These are phyloP conservation scores for Pampusana beccarii DNA, from an alignment of 2,113 vertebrate species.

Conservation along the genomic window DNA sequence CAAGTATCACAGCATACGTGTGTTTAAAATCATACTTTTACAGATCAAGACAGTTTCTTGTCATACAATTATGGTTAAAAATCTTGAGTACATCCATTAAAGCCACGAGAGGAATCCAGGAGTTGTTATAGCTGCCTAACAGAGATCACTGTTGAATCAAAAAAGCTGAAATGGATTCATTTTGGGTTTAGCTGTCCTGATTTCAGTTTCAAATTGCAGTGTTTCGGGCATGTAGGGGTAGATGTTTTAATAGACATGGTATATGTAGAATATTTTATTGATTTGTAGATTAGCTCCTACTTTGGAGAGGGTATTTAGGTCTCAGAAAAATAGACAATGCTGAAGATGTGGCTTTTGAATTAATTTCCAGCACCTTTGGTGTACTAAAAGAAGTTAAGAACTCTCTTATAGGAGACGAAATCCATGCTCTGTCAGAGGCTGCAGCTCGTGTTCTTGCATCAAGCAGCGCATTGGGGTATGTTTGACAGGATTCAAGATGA, in stretches of 20 bases:
- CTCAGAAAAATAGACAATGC: not conserved
- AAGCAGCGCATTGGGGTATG: not conserved
- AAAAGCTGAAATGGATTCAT: not conserved
- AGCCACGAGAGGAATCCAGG: not conserved
- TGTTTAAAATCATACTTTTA: not conserved
- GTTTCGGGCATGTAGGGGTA: not conserved
- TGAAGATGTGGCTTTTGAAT: not conserved
- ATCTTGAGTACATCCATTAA: not conserved
- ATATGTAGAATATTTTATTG: not conserved
- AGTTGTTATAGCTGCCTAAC: not conserved
- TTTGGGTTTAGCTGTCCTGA: not conserved
- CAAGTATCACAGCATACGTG: not conserved
- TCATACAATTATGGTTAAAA: not conserved
- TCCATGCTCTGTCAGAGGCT: not conserved
- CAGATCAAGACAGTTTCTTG: not conserved
- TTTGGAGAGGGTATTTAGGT: not conserved
- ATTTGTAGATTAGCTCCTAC: not conserved
- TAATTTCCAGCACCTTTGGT: not conserved
- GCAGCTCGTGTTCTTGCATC: not conserved
- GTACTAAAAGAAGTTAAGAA: not conserved
- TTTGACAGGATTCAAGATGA: not conserved
- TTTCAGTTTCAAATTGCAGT: not conserved
- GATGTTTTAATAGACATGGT: not conserved
- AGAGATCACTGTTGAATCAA: not conserved
- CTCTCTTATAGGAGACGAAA: not conserved